Percentiles rank a stretch among this genome's conserved stretches.
phyloP scores from a whole-genome alignment of 2,888 invertebrate species.

The Drosophila pegasa region DNA sequence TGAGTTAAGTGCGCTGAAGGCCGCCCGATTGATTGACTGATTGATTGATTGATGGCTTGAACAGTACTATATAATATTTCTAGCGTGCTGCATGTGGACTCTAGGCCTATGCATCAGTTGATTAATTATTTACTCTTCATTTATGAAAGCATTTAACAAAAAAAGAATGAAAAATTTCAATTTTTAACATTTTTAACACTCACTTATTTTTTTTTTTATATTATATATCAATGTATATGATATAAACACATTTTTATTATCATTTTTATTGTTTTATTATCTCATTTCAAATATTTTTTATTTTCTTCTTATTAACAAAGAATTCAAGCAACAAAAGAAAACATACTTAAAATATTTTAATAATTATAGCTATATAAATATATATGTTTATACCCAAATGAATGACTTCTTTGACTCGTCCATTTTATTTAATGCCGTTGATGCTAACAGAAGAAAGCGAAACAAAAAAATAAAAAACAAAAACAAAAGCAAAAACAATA shows the following conservation, averaged over 20 bases:
- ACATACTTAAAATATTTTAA: constrained; percentile 54
- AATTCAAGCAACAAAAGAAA: constrained; percentile 27
- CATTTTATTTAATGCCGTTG: constrained; percentile 84
- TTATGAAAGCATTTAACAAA: constrained; percentile 10
- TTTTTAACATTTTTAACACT: constrained; percentile 18
- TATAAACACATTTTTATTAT: constrained; percentile 13
- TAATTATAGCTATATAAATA: constrained; percentile 56
- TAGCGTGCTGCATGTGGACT: constrained; percentile 60
- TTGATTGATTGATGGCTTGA: constrained; percentile 47
- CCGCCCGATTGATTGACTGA: constrained; percentile 35
- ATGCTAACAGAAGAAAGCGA: constrained; percentile 82
- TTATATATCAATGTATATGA: constrained; percentile 19
- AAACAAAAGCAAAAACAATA: constrained; percentile 33
- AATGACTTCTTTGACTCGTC: constrained; percentile 85
- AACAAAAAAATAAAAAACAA: constrained; percentile 52
- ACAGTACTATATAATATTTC: constrained; percentile 30
- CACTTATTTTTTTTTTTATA: constrained; percentile 41
- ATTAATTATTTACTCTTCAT: constrained; percentile 25
- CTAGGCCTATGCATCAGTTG: constrained; percentile 57
- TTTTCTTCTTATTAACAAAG: constrained; percentile 37
- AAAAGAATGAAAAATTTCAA: background rate
- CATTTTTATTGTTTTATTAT: constrained; percentile 19
- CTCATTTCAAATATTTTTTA: constrained; percentile 36
- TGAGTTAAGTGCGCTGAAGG: constrained; percentile 43
- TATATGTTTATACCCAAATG: constrained; percentile 73